Evolutionary conservation across 2,888 invertebrate genomes (phyloP).

Genomic region (Sthenelais limicola): DNA sequence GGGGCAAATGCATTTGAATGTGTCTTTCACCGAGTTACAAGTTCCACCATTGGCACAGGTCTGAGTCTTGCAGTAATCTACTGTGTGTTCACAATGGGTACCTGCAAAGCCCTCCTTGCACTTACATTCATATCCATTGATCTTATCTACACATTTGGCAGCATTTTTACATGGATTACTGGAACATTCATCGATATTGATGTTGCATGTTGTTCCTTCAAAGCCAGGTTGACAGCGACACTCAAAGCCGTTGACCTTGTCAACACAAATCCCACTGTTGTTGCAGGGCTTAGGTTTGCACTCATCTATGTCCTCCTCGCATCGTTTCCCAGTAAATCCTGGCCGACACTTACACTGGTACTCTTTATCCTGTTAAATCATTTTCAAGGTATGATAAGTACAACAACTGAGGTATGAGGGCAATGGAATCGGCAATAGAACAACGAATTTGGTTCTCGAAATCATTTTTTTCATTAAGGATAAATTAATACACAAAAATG

Average conservation of each 20-base stretch:
- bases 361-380: neutral
- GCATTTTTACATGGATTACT: slow-evolving; percentile 37
- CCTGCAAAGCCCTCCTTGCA: slow-evolving; percentile 16
- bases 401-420: no score
- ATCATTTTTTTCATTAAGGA: no score
- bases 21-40: neutral
- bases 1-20: neutral
- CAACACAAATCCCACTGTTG: slow-evolving; percentile 32
- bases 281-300: slow-evolving; percentile 35
- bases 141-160: neutral
- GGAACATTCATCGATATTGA: slow-evolving; percentile 39
- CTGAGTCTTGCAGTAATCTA: slow-evolving; percentile 1
- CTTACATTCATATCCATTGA: neutral
- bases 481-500: no score
- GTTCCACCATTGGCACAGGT: slow-evolving; percentile 4
- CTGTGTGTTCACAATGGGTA: neutral
- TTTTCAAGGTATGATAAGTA: no score
- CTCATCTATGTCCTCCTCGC: slow-evolving; percentile 32
- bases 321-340: slow-evolving; percentile 2
- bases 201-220: slow-evolving; percentile 36
- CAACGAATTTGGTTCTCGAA: no score
- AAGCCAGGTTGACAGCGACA: slow-evolving; percentile 41
- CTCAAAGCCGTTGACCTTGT: slow-evolving; percentile 6
- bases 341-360: neutral
- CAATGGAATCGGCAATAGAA: no score